Base-by-base conservation (phyloP, 2,797 vertebrate genomes). In the Pangasius larnaudii region DNA sequence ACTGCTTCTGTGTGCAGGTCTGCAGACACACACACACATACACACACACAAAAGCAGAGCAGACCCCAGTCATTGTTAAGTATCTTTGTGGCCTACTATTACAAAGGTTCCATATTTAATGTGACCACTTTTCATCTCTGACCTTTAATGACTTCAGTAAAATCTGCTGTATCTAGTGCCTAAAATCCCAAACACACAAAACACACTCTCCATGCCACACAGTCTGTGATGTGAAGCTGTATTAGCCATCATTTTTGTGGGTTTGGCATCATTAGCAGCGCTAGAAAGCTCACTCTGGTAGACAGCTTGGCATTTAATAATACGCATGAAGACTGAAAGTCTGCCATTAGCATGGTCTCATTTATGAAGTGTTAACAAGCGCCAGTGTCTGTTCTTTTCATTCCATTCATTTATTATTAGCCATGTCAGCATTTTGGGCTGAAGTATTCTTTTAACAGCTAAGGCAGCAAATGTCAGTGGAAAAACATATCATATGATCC, bases 1-100 rank as follows among this genome's bases (percentile, higher is more conserved):
- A 99, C 98, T 16, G 98, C 98, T 96, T 99, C 98, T 27, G 97
- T 98, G 95, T 99, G 98, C 90, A 99, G 94, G 95, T 99, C 98
- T 99, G 82, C 0, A 77, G 59, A 67, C 85, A 87, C 53, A 82
- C 78, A 85, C 84, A 88, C 63, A 82, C 84, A 86, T 16, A 89
- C 69, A 65, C 59, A 69, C 78, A 61, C 77, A 74, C 1, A 75
- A 6, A 79, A 19, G 18, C 58, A 63, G 7, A 46, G 13, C 78
- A 81, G 39, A 49, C 39, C 27, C 16, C 42, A 49, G n/a, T 67
- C 81, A 67, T 33, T 67, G 3, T 33, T 84, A 69, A 33, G 61
- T 14, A 84, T 67, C 81, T 24, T 3, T 61, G 79, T 81, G 42
- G 81, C 63, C n/a, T 83, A 30, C 42, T 30, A 18, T 16, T 82